phyloP scores from a whole-genome alignment of 2,113 vertebrate genomes.

The Cephalopholis sonnerati region DNA sequence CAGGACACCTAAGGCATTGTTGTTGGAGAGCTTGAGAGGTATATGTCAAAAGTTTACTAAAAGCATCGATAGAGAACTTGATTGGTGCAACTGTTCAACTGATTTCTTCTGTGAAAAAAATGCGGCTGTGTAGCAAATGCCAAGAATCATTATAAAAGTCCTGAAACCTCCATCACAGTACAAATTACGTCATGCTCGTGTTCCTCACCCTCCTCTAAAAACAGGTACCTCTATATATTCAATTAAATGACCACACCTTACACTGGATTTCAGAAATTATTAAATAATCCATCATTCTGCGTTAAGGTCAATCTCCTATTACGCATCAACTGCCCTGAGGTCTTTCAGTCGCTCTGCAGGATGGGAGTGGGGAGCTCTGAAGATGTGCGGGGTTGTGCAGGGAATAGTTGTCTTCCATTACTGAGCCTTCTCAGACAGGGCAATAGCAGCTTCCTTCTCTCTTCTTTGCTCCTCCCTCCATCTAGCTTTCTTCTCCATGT shows the following conservation, averaged over 20 bases:
- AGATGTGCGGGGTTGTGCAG: neutral
- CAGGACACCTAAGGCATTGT: neutral
- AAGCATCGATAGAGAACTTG: neutral
- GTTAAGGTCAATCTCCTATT: neutral
- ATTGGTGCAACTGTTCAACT: neutral
- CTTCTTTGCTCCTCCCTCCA: slow-evolving; percentile 79
- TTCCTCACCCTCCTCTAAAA: neutral
- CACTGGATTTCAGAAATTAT: neutral
- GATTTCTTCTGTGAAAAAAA: neutral
- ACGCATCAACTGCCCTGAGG: neutral
- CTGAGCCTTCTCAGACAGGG: slow-evolving; percentile 68
- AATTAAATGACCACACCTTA: slow-evolving; percentile 13
- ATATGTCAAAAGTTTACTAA: neutral
- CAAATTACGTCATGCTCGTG: neutral
- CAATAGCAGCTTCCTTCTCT: slow-evolving; percentile 12
- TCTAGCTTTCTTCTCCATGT: slow-evolving; percentile 90
- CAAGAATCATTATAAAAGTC: neutral
- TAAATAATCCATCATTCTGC: neutral
- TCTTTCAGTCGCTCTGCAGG: neutral
- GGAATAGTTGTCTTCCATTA: slow-evolving; percentile 37
- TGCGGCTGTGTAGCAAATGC: neutral
- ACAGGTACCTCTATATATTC: neutral
- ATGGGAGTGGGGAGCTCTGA: neutral
- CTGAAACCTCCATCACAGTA: neutral
- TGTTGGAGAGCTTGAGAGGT: slow-evolving; percentile 1